Evolutionary conservation across 1,140 invertebrate genomes (phyloP).

Genomic region (Drosophila persimilis): DNA sequence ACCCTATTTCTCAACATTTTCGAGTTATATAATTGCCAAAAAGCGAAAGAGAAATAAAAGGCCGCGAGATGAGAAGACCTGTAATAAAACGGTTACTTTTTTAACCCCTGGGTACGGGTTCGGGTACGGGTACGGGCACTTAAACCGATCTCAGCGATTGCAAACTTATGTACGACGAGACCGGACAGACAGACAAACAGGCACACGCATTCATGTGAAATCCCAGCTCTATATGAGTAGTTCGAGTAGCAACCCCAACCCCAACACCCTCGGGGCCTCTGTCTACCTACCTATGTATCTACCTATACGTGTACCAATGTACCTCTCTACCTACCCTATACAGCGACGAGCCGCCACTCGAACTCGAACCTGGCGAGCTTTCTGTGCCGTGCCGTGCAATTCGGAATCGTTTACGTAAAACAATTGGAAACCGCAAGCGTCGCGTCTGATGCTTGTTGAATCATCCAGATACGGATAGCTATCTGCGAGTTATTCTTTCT

Average conservation of each 20-base stretch:
- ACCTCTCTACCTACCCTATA: slow-evolving; percentile 1
- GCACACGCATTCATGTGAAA: slow-evolving; percentile 51
- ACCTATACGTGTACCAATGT: not conserved
- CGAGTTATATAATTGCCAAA: slow-evolving; percentile 72
- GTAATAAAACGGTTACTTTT: slow-evolving; percentile 59
- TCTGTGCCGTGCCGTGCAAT: slow-evolving; percentile 31
- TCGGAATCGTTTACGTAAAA: slow-evolving; percentile 63
- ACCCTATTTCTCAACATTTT: slow-evolving; percentile 66
- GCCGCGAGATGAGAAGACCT: slow-evolving; percentile 46
- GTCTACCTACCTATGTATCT: slow-evolving; percentile 5
- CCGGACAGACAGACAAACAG: slow-evolving; percentile 17
- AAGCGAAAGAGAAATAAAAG: slow-evolving; percentile 29
- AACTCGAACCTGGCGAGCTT: slow-evolving; percentile 22
- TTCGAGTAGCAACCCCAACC: slow-evolving; percentile 21
- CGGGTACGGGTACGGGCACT: slow-evolving; percentile 38
- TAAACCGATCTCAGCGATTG: slow-evolving; percentile 53
- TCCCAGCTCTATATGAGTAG: slow-evolving; percentile 36
- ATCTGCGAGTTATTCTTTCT: slow-evolving; percentile 36
- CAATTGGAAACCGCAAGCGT: slow-evolving; percentile 24
- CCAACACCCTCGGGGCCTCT: slow-evolving; percentile 1
- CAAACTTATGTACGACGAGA: slow-evolving; percentile 36
- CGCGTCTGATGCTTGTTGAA: slow-evolving; percentile 21
- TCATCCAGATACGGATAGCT: slow-evolving; percentile 36
- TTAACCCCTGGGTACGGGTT: slow-evolving; percentile 52
- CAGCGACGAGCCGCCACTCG: slow-evolving; percentile 14